These are phyloP conservation scores for Epinephelus lanceolatus DNA, from an alignment of 2,113 vertebrate species.

Conservation along the genomic window DNA sequence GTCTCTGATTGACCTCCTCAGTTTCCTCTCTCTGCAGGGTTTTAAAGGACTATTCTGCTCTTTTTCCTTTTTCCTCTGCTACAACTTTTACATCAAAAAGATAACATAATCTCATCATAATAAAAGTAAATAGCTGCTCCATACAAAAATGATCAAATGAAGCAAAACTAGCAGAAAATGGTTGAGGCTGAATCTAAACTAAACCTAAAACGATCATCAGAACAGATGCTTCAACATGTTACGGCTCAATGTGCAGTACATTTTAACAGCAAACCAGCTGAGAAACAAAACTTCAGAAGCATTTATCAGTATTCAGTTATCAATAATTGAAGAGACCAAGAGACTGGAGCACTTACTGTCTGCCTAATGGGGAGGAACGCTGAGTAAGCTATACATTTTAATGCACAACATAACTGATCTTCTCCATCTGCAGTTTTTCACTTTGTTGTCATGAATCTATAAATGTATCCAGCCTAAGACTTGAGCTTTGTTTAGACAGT, in stretches of 20 bases:
- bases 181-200: neutral
- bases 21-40: neutral
- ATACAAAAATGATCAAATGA: too few species aligned
- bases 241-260: neutral
- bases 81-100: too few species aligned
- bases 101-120: too few species aligned
- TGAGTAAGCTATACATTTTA: neutral
- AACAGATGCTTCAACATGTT: neutral
- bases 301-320: neutral
- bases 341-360: neutral
- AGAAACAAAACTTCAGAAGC: neutral
- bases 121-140: too few species aligned
- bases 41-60: neutral
- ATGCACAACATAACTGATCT: neutral
- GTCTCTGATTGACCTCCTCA: neutral
- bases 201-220: neutral
- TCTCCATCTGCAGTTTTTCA: neutral
- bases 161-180: neutral
- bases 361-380: neutral
- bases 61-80: neutral
- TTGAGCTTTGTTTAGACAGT: neutral
- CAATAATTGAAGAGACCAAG: conserved; percentile 24
- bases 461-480: neutral
- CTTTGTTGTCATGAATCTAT: neutral
- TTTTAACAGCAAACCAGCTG: too few species aligned